These are phyloP conservation scores for Bilobella aurantiaca DNA, from an alignment of 1,140 invertebrate species.

Conservation along the genomic window DNA sequence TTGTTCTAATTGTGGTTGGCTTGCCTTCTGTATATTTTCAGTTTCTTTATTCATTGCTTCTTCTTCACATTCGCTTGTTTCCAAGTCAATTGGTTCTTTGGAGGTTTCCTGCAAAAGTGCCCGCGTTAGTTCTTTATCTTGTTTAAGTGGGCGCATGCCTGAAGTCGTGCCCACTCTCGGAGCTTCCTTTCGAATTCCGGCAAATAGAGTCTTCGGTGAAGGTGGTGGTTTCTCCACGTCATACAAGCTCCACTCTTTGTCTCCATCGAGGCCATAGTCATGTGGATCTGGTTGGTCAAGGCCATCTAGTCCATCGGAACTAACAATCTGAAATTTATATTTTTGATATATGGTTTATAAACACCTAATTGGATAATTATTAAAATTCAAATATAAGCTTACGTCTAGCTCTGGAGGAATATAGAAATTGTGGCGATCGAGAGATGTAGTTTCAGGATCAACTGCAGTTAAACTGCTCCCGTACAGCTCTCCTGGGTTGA, in stretches of 20 bases:
- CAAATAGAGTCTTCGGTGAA: slow-evolving; percentile 19
- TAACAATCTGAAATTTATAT: slow-evolving; percentile 22
- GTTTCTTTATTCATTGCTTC: too few species aligned
- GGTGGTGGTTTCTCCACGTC: slow-evolving; percentile 8
- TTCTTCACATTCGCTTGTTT: slow-evolving; percentile 37
- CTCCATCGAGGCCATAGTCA: slow-evolving; percentile 30
- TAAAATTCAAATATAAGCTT: not conserved
- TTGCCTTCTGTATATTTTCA: too few species aligned
- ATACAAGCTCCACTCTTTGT: slow-evolving; percentile 28
- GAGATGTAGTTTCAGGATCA: slow-evolving; percentile 19
- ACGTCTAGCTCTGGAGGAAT: slow-evolving; percentile 35
- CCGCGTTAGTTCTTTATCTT: slow-evolving; percentile 18
- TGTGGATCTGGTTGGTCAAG: slow-evolving; percentile 31
- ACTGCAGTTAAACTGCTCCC: slow-evolving; percentile 14
- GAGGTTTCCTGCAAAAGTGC: not conserved
- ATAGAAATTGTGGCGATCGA: slow-evolving; percentile 27
- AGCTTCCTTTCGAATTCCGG: slow-evolving; percentile 19
- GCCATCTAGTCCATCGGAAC: slow-evolving; percentile 33
- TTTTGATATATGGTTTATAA: not conserved
- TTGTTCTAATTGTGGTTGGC: not conserved
- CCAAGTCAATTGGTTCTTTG: too few species aligned
- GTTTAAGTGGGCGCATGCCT: slow-evolving; percentile 20
- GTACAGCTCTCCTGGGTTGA: slow-evolving; percentile 39
- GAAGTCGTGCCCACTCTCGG: slow-evolving; percentile 18
- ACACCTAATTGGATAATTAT: not conserved